Evolutionary conservation across 2,113 vertebrate genomes (phyloP).

Genomic region (Geococcyx californianus): DNA sequence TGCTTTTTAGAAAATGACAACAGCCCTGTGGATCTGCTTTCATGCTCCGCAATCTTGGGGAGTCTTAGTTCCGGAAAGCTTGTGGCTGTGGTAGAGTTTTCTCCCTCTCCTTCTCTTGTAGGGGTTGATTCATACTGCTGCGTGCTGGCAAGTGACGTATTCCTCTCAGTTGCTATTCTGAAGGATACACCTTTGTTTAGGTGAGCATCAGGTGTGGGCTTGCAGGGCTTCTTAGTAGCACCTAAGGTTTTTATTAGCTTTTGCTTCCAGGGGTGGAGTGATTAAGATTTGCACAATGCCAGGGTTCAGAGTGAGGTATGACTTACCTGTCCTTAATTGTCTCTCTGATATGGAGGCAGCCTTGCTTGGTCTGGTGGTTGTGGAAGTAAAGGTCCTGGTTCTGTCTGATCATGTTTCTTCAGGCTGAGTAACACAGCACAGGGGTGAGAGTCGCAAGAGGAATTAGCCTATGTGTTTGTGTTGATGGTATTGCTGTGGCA

Average conservation of each 20-base stretch:
- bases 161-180: accelerated
- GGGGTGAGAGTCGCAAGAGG: not conserved
- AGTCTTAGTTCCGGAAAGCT: not conserved
- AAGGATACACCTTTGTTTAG: not conserved
- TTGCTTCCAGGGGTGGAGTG: not conserved
- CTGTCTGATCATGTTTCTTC: not conserved
- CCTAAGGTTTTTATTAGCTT: not conserved
- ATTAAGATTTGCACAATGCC: not conserved
- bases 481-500: not conserved
- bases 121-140: not conserved
- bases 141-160: not conserved
- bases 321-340: not conserved
- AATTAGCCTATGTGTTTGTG: not conserved
- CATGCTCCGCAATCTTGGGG: accelerated
- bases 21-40: not conserved
- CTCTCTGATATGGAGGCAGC: not conserved
- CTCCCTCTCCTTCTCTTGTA: not conserved
- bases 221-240: not conserved
- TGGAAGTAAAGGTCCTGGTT: not conserved
- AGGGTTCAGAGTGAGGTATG: not conserved
- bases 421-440: not conserved
- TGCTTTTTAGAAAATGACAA: not conserved
- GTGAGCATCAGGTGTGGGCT: not conserved
- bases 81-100: accelerated
- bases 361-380: not conserved